Evolutionary conservation across 2,888 invertebrate species (phyloP), one percentile per base, ranked within the genome.

Genomic region (Melanostoma mellinum): DNA sequence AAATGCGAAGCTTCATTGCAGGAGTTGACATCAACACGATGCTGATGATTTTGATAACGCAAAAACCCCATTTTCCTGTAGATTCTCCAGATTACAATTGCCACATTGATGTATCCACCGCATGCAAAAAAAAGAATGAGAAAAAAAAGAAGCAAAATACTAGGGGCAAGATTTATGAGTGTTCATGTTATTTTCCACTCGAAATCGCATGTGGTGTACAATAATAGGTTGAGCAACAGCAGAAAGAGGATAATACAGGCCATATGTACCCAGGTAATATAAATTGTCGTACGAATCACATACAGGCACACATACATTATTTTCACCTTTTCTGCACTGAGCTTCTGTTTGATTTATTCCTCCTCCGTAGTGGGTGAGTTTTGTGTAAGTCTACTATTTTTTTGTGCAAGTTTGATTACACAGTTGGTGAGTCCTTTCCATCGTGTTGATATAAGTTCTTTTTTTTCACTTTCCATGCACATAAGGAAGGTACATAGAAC

Each of bases 331-430:
- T 61, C 46, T 61, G 8, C 53, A n/a, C 56, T 48, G n/a, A 35
- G 40, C 60, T 46, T 68, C 9, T 42, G 53, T 50, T 76, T 71
- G 53, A 76, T 75, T 81, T 72, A 81, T 76, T 33, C 65, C 52
- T 61, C 36, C 53, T 10, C 35, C 53, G 48, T 6, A 20, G 33
- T 36, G 30, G 33, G 33, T 32, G 6, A 50, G 8, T 6, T 20
- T 50, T 4, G 36, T 50, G 36, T 32, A 50, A 30, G 48, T 61
- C 9, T 55, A 20, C 44, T 30, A 36, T 5, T 6, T 0, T 8
- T 6, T 67, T 32, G 46, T 63, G 20, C 32, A 38, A 36, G 10
- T 36, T 32, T 56, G 56, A 56, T 65, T 80, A 75, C 36, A 55
- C 58, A 65, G 74, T 60, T 3, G 46, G 42, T 75, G 56, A 53